A percentile compares a stretch with the other conserved stretches of the same genome.
Evolutionary conservation across 2,113 vertebrate genomes (phyloP).

Genomic region (Macroglossus sobrinus): DNA sequence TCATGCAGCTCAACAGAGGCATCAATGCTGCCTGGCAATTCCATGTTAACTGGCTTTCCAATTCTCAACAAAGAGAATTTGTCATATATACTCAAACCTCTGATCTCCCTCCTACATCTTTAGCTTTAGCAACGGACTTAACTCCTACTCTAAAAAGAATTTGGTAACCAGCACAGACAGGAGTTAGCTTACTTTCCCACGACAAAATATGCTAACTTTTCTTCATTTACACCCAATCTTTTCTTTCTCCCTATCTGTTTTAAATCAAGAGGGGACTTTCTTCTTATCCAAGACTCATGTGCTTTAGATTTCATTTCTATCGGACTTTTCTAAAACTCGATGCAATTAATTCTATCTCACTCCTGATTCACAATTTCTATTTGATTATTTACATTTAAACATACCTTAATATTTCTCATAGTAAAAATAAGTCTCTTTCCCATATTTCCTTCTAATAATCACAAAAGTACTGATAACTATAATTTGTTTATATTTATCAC

Average conservation of each 20-base stretch:
- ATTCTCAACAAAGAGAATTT: background rate
- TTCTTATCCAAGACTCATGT: background rate
- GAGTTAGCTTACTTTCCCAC: background rate
- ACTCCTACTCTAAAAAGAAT: background rate
- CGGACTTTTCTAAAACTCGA: background rate
- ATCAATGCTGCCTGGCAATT: background rate
- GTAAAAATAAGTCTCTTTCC: background rate
- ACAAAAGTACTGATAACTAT: background rate
- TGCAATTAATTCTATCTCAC: background rate
- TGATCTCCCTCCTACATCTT: background rate
- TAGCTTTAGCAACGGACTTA: background rate
- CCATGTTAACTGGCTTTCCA: background rate
- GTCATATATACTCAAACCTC: background rate
- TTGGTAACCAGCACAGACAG: background rate
- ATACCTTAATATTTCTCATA: background rate
- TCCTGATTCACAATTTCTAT: background rate
- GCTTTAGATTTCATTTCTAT: background rate
- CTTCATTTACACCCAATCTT: background rate
- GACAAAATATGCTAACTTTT: background rate
- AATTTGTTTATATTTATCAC: background rate
- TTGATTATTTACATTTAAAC: background rate
- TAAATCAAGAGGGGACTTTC: background rate
- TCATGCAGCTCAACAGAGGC: background rate
- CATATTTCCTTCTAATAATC: background rate
- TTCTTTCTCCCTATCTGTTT: background rate